Evolutionary conservation across 2,113 vertebrate genomes (phyloP).

Genomic region (Etheostoma cragini): DNA sequence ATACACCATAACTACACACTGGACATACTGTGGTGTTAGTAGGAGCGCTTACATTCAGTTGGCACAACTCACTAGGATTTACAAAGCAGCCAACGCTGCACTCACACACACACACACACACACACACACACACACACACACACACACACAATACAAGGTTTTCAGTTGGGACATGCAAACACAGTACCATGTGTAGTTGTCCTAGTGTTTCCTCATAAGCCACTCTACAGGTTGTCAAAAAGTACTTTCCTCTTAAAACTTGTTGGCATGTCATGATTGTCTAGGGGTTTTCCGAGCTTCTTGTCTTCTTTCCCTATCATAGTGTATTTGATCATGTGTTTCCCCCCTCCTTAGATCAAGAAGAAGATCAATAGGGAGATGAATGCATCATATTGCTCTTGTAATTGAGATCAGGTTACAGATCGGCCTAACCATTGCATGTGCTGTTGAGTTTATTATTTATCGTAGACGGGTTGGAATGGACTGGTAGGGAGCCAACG

Average conservation of each 20-base stretch:
- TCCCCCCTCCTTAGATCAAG: background rate
- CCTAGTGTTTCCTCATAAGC: slow-evolving; percentile 30
- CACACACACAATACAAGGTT: slow-evolving; percentile 38
- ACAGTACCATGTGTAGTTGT: slow-evolving; percentile 18
- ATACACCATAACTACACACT: slow-evolving; percentile 42
- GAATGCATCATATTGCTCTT: background rate
- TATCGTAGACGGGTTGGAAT: slow-evolving; percentile 13
- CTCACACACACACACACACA: slow-evolving; percentile 38
- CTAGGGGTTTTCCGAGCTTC: slow-evolving; percentile 10
- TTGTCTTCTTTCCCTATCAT: background rate
- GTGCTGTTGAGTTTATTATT: background rate
- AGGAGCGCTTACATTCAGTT: slow-evolving; percentile 78
- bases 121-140: slow-evolving; percentile 44
- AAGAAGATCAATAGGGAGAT: background rate
- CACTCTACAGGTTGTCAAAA: slow-evolving; percentile 17
- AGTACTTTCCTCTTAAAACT: background rate
- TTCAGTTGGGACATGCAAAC: slow-evolving; percentile 49
- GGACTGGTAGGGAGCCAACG: slow-evolving; percentile 6
- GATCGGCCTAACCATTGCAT: background rate
- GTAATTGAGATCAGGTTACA: background rate
- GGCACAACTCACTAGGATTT: slow-evolving; percentile 76
- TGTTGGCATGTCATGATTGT: slow-evolving; percentile 77
- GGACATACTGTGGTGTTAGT: slow-evolving; percentile 51
- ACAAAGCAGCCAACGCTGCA: slow-evolving; percentile 62
- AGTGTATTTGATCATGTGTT: background rate